A percentile compares a stretch with the other conserved stretches of the same genome.
Evolutionary conservation across 2,797 vertebrate species (phyloP).

Genomic region (Oreortyx pictus): DNA sequence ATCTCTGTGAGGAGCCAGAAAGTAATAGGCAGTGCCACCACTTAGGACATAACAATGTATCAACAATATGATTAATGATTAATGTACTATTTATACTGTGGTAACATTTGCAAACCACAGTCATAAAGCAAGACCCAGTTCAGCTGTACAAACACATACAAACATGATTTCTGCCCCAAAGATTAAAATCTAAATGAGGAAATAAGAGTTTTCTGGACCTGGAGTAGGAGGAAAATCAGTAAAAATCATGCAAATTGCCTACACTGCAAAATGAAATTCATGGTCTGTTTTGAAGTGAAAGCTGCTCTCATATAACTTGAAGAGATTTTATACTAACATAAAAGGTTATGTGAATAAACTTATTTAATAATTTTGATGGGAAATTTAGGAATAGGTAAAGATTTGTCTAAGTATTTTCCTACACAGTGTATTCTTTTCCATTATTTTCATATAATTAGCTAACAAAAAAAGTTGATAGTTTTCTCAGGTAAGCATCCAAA

Average conservation of each 20-base stretch:
- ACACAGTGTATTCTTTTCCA: neutral
- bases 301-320: neutral
- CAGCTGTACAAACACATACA: neutral
- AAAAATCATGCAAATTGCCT: neutral
- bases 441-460: neutral
- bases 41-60: neutral
- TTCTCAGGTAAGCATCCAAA: neutral
- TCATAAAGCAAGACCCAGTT: neutral
- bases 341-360: neutral
- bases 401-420: neutral
- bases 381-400: neutral
- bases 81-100: constrained; percentile 36
- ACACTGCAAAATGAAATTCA: neutral
- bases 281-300: neutral
- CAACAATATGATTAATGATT: constrained; percentile 45
- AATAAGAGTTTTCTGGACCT: neutral
- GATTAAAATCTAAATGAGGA: neutral
- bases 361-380: neutral
- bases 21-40: neutral
- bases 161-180: constrained; percentile 1
- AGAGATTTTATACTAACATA: neutral
- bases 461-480: constrained; percentile 10
- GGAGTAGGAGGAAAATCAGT: neutral
- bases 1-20: neutral
- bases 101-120: constrained; percentile 28